Evolutionary conservation across 2,888 invertebrate species (phyloP).

Genomic region (Drosophila putrida): DNA sequence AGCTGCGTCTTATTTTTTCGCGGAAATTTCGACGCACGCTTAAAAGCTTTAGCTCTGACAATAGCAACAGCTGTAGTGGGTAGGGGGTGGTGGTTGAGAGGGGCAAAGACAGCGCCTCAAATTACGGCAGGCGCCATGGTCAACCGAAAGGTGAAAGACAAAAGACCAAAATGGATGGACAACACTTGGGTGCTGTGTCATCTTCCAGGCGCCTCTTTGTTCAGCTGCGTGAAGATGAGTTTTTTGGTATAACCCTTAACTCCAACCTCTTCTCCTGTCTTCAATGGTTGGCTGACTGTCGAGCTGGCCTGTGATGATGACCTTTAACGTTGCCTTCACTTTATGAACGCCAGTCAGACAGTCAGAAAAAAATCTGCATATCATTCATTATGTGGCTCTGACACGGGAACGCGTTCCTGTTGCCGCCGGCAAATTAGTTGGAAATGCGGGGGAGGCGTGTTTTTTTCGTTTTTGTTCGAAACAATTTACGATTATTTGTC

Average conservation of each 20-base stretch:
- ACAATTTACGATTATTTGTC: slow-evolving; percentile 78
- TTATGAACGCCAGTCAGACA: slow-evolving; percentile 31
- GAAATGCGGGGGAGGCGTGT: slow-evolving; percentile 58
- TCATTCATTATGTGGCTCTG: slow-evolving; percentile 62
- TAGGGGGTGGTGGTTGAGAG: background rate
- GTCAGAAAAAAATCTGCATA: slow-evolving; percentile 72
- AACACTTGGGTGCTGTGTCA: slow-evolving; percentile 69
- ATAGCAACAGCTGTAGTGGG: slow-evolving; percentile 18
- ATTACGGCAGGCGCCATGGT: slow-evolving; percentile 74
- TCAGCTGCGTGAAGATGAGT: slow-evolving; percentile 42
- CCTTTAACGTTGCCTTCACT: slow-evolving; percentile 72
- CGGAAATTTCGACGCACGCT: slow-evolving; percentile 61
- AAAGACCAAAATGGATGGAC: slow-evolving; percentile 35
- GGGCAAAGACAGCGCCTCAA: slow-evolving; percentile 12
- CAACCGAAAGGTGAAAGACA: slow-evolving; percentile 74
- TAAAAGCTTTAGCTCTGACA: slow-evolving; percentile 50
- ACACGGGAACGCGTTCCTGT: slow-evolving; percentile 17
- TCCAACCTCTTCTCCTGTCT: background rate
- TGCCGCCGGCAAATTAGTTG: slow-evolving; percentile 56
- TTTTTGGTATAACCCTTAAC: slow-evolving; percentile 14
- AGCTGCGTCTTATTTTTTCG: slow-evolving; percentile 35
- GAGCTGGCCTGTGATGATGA: slow-evolving; percentile 46
- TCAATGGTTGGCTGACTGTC: slow-evolving; percentile 8
- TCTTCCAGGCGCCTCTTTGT: slow-evolving; percentile 74
- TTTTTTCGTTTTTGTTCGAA: slow-evolving; percentile 12